Evolutionary conservation across 2,888 invertebrate genomes (phyloP).

Genomic region (Xestia rhomboidea): DNA sequence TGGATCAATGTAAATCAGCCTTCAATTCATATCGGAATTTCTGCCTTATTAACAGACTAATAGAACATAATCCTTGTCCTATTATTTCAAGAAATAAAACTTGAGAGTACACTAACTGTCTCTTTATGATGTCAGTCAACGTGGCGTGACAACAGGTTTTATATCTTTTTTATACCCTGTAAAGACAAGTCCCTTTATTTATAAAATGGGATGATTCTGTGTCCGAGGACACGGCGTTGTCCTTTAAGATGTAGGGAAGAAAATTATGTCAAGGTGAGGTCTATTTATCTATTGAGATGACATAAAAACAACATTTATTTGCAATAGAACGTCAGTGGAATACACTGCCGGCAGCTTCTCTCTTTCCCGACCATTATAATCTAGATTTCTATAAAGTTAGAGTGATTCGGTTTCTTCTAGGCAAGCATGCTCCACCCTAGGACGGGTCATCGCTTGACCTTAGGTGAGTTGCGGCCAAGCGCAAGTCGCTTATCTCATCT

Average conservation of each 20-base stretch:
- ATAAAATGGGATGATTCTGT: conserved; percentile 19
- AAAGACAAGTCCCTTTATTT: conserved; percentile 5
- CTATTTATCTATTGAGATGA: not conserved
- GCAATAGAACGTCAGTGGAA: too few species aligned
- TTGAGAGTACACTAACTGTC: conserved; percentile 13
- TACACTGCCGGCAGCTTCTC: too few species aligned
- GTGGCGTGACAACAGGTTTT: conserved; percentile 34
- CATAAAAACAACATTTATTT: too few species aligned
- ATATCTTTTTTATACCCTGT: conserved; percentile 41
- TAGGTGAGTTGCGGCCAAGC: too few species aligned
- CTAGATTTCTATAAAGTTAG: too few species aligned
- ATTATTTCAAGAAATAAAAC: conserved; percentile 18
- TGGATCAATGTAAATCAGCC: too few species aligned
- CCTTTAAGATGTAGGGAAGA: not conserved
- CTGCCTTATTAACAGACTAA: not conserved
- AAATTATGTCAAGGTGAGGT: conserved; percentile 7
- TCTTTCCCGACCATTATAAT: too few species aligned
- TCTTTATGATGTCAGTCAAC: conserved; percentile 31
- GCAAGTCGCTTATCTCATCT: too few species aligned
- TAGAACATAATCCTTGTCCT: not conserved
- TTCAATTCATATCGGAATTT: too few species aligned
- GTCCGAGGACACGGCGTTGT: not conserved
- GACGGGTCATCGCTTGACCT: too few species aligned
- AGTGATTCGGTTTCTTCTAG: too few species aligned
- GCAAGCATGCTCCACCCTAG: too few species aligned